Evolutionary conservation across 2,797 vertebrate genomes (phyloP).

Genomic region (Amazona ochrocephala): DNA sequence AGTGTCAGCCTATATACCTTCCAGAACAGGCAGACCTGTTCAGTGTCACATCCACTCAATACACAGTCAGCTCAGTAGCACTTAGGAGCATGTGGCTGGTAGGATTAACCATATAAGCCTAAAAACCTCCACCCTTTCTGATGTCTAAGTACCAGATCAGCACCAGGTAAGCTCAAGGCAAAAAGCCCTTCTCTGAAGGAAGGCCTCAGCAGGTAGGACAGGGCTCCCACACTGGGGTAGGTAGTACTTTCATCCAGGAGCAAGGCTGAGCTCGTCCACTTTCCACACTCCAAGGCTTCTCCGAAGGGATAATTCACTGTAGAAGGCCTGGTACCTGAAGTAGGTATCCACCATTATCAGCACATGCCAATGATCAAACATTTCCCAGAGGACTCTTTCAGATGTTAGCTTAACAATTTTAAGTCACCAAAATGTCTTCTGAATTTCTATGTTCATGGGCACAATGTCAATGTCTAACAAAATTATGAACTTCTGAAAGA

Average conservation of each 20-base stretch:
- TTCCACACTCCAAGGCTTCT: neutral
- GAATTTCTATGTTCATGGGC: neutral
- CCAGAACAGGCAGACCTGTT: constrained; percentile 5
- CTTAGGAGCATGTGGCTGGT: neutral
- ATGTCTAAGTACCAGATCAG: neutral
- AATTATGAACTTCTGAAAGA: neutral
- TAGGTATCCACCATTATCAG: neutral
- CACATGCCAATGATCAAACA: neutral
- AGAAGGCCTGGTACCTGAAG: neutral
- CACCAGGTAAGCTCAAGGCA: neutral
- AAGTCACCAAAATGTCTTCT: neutral
- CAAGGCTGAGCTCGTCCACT: neutral
- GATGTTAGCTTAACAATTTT: neutral
- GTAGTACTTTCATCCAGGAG: fast-evolving
- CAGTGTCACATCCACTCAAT: neutral
- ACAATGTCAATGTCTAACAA: neutral
- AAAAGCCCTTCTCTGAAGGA: neutral
- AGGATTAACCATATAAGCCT: neutral
- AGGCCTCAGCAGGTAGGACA: neutral
- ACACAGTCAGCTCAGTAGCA: neutral
- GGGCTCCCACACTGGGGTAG: too few relatives aligned
- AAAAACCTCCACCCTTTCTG: neutral
- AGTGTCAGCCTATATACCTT: neutral
- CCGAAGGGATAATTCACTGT: neutral
- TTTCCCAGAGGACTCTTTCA: neutral